These are phyloP conservation scores for Capromys pilorides DNA, from an alignment of 2,797 vertebrate genomes.

Conservation along the genomic window DNA sequence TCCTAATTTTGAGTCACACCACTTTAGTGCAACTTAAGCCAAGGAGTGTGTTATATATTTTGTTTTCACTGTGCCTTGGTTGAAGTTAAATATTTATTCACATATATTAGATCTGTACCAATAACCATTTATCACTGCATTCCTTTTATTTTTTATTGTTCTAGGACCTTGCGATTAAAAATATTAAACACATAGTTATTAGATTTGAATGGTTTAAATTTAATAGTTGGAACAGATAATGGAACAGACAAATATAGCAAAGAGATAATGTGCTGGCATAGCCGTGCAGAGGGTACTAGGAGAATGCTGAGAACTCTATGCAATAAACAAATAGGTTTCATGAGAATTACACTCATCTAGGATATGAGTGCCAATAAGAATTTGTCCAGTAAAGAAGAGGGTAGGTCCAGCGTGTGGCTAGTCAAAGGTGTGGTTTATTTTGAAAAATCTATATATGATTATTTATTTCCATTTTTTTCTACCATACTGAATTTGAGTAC, in stretches of 20 bases:
- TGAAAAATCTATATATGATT: background rate
- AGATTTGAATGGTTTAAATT: background rate
- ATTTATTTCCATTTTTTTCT: conserved; percentile 22
- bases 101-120: background rate
- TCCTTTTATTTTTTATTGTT: background rate
- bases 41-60: background rate
- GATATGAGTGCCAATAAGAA: background rate
- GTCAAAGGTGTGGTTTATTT: background rate
- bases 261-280: background rate
- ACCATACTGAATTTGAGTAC: background rate
- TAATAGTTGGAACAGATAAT: background rate
- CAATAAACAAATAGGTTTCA: background rate
- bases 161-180: background rate
- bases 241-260: background rate
- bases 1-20: background rate
- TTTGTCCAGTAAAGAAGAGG: background rate
- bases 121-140: background rate
- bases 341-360: background rate
- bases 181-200: background rate
- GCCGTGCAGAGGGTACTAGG: background rate
- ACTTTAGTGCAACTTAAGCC: conserved; percentile 4
- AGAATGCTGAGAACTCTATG: background rate
- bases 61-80: background rate
- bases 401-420: background rate
- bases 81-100: conserved; percentile 16